phyloP scores from a whole-genome alignment of 2,888 invertebrate species.

The Entomobrya proxima region DNA sequence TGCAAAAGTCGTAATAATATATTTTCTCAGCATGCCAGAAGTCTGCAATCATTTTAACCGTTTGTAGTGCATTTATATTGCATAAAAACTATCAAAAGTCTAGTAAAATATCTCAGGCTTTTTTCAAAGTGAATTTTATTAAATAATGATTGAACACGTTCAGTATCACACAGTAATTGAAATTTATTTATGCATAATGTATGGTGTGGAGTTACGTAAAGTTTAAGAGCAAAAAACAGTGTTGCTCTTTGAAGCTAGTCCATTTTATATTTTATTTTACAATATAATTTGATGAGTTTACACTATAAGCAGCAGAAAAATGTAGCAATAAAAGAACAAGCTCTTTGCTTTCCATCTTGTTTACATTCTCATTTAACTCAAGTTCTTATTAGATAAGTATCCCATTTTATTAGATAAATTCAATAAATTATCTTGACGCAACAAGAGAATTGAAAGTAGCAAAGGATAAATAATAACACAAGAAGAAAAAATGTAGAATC shows the following conservation, averaged over 20 bases:
- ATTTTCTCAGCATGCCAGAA: conserved; percentile 62
- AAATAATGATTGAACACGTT: conserved; percentile 58
- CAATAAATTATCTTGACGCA: conserved; percentile 56
- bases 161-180: conserved; percentile 50
- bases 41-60: conserved; percentile 60
- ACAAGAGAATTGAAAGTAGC: conserved; percentile 38
- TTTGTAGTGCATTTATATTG: conserved; percentile 34
- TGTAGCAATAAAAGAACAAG: conserved; percentile 8
- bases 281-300: not conserved
- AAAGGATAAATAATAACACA: conserved; percentile 47
- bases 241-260: no score
- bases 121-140: not conserved
- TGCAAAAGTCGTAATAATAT: conserved; percentile 60
- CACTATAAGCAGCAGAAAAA: conserved; percentile 13
- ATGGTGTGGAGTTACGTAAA: conserved; percentile 26
- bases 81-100: not conserved
- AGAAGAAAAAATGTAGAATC: conserved; percentile 34
- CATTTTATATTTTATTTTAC: no score
- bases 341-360: not conserved
- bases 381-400: conserved; percentile 33
- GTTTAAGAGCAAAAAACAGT: conserved; percentile 1
- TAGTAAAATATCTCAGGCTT: not conserved
- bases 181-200: conserved; percentile 58
- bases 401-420: conserved; percentile 39
- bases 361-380: conserved; percentile 4